phyloP scores from a whole-genome alignment of 1,140 invertebrate species.

The Whitmania pigra region DNA sequence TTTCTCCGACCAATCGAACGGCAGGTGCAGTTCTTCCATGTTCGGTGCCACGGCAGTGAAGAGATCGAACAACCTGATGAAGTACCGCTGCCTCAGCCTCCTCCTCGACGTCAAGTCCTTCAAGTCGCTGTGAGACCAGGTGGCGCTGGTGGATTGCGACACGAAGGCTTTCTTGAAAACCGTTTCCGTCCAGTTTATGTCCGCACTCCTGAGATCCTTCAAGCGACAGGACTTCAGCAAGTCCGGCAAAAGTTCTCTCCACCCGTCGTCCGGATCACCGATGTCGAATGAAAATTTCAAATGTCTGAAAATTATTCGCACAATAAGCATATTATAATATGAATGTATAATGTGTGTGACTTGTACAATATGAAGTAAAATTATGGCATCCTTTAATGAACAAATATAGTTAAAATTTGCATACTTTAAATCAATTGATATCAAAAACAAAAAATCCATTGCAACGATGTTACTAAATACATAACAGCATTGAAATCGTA shows the following conservation, averaged over 20 bases:
- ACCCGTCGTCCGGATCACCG: conserved; percentile 31
- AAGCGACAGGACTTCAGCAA: conserved; percentile 28
- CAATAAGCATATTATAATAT: too few species aligned
- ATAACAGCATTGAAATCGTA: too few species aligned
- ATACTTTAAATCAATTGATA: too few species aligned
- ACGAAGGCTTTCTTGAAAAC: conserved; percentile 25
- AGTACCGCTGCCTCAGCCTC: conserved; percentile 31
- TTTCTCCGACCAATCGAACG: conserved; percentile 38
- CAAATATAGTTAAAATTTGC: too few species aligned
- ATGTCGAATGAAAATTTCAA: conserved; percentile 38
- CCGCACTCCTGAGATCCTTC: conserved; percentile 29
- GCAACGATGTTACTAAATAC: too few species aligned
- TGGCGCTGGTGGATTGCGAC: conserved; percentile 27
- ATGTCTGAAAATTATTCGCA: conserved; percentile 13
- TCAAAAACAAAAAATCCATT: too few species aligned
- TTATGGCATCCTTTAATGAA: too few species aligned
- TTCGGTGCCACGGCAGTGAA: conserved; percentile 32
- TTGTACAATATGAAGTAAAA: too few species aligned
- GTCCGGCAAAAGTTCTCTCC: conserved; percentile 29
- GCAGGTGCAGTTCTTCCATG: conserved; percentile 33
- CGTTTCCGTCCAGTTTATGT: conserved; percentile 39
- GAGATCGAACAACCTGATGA: conserved; percentile 34
- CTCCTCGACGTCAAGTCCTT: conserved; percentile 29
- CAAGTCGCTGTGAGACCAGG: conserved; percentile 24
- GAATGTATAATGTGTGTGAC: too few species aligned